These are phyloP conservation scores for Drosophila serrata DNA, from an alignment of 1,140 invertebrate species.

Conservation along the genomic window DNA sequence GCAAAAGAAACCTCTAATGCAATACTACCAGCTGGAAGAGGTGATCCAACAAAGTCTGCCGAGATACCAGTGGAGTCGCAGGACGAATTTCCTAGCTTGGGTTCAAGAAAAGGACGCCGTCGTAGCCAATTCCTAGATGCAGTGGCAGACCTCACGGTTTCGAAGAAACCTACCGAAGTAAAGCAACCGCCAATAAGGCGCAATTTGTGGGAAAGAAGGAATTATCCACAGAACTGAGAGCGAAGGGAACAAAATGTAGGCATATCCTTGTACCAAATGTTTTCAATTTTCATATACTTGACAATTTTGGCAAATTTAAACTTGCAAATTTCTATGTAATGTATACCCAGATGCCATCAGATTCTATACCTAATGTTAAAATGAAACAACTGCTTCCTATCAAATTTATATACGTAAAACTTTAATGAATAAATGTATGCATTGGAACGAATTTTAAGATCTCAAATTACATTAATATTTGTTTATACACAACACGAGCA, in stretches of 20 bases:
- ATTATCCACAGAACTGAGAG: neutral
- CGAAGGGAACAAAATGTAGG: neutral
- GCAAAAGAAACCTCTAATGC: neutral
- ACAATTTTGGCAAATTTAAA: neutral
- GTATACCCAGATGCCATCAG: neutral
- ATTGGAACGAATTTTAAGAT: too few species aligned
- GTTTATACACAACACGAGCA: too few species aligned
- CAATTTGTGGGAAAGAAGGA: neutral
- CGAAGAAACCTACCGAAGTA: neutral
- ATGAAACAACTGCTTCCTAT: too few species aligned
- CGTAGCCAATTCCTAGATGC: neutral
- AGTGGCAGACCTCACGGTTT: neutral
- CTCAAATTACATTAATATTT: too few species aligned
- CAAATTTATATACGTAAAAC: neutral
- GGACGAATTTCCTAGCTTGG: neutral
- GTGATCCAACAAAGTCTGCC: neutral
- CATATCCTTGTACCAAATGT: neutral
- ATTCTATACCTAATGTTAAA: too few species aligned
- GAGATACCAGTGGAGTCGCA: neutral
- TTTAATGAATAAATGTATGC: neutral
- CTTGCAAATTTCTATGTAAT: neutral
- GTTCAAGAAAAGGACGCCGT: neutral
- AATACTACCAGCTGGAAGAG: neutral
- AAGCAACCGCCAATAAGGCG: neutral
- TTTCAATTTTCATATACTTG: neutral